These are phyloP conservation scores for Athene cunicularia DNA, from an alignment of 2,113 vertebrate genomes.

Conservation along the genomic window DNA sequence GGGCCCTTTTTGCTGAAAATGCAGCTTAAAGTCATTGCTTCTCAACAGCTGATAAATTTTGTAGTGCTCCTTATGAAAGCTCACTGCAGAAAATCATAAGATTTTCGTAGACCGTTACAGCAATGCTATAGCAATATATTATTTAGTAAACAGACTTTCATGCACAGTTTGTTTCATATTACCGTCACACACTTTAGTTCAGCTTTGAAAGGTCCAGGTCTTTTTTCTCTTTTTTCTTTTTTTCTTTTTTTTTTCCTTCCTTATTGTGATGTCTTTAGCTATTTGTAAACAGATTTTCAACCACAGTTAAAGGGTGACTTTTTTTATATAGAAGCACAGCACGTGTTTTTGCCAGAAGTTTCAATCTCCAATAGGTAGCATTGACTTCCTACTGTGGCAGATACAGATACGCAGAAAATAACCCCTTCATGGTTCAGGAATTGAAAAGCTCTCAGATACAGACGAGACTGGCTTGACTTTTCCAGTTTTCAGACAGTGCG, in stretches of 20 bases:
- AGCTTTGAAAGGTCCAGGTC: background rate
- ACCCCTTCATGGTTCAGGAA: background rate
- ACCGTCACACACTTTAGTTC: background rate
- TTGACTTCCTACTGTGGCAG: background rate
- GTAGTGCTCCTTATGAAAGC: background rate
- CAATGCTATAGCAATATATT: background rate
- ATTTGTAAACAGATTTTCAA: conserved; percentile 28
- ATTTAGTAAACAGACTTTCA: conserved; percentile 20
- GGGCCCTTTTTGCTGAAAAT: background rate
- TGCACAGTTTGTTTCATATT: background rate
- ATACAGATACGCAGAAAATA: background rate
- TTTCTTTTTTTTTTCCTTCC: background rate
- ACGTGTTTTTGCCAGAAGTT: background rate
- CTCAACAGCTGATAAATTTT: background rate
- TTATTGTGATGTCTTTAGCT: background rate
- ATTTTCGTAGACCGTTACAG: background rate
- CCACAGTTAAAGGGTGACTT: background rate
- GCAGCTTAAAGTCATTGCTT: background rate
- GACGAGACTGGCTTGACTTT: background rate
- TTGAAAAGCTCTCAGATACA: background rate
- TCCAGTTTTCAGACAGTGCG: background rate
- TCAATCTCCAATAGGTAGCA: background rate
- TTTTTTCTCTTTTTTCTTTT: background rate
- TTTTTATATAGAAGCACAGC: background rate
- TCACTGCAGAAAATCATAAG: background rate